Base-by-base conservation (phyloP, 1,140 invertebrate species). In the Theocolax elegans region DNA sequence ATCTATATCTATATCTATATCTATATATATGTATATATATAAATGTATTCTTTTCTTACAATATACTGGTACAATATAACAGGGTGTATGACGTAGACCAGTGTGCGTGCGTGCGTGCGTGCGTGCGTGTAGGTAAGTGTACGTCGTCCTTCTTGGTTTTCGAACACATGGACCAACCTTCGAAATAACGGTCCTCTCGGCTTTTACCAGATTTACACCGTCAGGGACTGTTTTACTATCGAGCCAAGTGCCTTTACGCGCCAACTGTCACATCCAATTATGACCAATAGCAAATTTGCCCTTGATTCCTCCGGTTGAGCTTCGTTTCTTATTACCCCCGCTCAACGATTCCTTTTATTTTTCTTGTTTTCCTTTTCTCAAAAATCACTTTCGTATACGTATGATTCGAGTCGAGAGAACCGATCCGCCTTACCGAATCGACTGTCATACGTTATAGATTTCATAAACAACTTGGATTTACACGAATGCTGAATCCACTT, bases 241-340 rank as follows among this genome's bases (percentile, higher is more conserved):
- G 48, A 51, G 3, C 23, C 13, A 3, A 9, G 42, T 15, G 42
- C 13, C 10, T n/a, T 31, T 59, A 62, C 75, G 70, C 74, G 73
- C 74, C 75, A 77, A 75, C 75, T 75, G 77, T 71, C 79, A 72
- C 77, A 73, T 76, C 75, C 78, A 81, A 82, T 84, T 83, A 81
- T 77, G 77, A 69, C 72, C 53, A 35, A 48, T 67, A 67, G 49
- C 53, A 59, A 67, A 48, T 58, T 25, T 15, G 40, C 17, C n/a
- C 53, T 51, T 63, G 56, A 72, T 42, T 66, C 44, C 40, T 27
- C 10, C 44, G 40, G 19, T 38, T 49, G 44, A 44, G 27, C n/a
- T n/a, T n/a, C n/a, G n/a, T n/a, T n/a, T n/a, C n/a, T n/a, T n/a
- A n/a, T n/a, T n/a, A n/a, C n/a, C n/a, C n/a, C n/a, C n/a, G n/a